Base-by-base conservation (phyloP, 2,113 vertebrate species). In the Peromyscus polionotus region DNA sequence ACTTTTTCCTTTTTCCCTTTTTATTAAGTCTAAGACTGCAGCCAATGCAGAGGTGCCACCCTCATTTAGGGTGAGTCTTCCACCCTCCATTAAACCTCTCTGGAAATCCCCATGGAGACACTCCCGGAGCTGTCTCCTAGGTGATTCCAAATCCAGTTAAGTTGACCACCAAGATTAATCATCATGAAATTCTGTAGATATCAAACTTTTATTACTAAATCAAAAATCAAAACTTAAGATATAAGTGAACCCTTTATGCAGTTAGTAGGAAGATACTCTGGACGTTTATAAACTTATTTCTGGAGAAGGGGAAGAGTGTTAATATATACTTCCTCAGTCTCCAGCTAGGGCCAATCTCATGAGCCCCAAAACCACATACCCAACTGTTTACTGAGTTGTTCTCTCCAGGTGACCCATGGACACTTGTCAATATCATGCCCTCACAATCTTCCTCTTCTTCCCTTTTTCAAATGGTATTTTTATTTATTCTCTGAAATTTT, bases 201-300 rank as follows among this genome's bases (percentile, higher is more conserved):
- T 61, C 39, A 90, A 87, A 81, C 20, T 26, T 90, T 95, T 90
- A 73, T 51, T 88, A 75, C 26, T 88, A 83, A 92, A 77, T 7
- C 11, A 79, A 90, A 94, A 33, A 76, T 33, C 63, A 24, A 89
- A 73, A 76, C 45, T 57, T 61, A 92, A 80, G 51, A 65, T 84
- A 90, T 81, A 86, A 89, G 54, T 65, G 31, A 73, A 36, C 13
- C 45, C 77, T 10, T n/a, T 89, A 72, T 72, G 51, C 59, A 84
- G 89, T 48, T 14, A 77, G 11, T 68, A 8, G 16, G 39, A 92
- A 76, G 61, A 88, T 59, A 81, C 42, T 75, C 17, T 75, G 45
- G 28, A 90, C 16, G 26, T 88, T 65, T 90, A 20, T 54, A 72
- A 90, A 90, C 77, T 67, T 65, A 83, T 39, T 88, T 94, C 22